These are phyloP conservation scores for Sarcophaga peregrina DNA, from an alignment of 1,140 invertebrate species.

Conservation along the genomic window DNA sequence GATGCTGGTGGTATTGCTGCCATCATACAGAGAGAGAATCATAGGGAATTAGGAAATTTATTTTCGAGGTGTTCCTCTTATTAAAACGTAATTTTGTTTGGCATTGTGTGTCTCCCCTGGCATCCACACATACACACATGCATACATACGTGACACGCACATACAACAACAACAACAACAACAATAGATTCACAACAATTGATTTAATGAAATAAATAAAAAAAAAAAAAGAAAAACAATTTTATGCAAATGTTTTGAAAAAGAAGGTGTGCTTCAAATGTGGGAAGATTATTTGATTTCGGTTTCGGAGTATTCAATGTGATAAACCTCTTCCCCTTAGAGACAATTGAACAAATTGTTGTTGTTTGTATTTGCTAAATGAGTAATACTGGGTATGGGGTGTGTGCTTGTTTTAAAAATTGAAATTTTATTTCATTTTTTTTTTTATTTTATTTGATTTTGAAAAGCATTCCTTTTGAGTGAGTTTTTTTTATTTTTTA, in stretches of 20 bases:
- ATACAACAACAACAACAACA: not conserved
- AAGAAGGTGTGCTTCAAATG: conserved; percentile 5
- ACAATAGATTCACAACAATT: not conserved
- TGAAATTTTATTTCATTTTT: not conserved
- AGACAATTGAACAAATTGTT: too few relatives aligned
- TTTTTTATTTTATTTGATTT: not conserved
- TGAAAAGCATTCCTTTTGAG: not conserved
- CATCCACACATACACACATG: not conserved
- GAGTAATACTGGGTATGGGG: not conserved
- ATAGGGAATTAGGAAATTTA: not conserved
- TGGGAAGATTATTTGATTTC: conserved; percentile 4
- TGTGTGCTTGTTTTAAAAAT: not conserved
- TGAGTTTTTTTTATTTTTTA: not conserved
- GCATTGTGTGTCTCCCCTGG: not conserved
- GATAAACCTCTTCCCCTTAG: too few relatives aligned
- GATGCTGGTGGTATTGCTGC: too few relatives aligned
- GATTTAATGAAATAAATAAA: not conserved
- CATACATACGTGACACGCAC: not conserved
- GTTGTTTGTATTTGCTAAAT: not conserved
- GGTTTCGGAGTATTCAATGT: too few relatives aligned
- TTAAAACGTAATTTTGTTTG: conserved; percentile 22
- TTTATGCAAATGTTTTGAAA: conserved; percentile 4
- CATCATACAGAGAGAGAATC: not conserved
- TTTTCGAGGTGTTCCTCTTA: not conserved
- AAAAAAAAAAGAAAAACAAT: too few relatives aligned